These are phyloP conservation scores for Bubalus kerabau DNA, from an alignment of 2,113 vertebrate species.

Conservation along the genomic window DNA sequence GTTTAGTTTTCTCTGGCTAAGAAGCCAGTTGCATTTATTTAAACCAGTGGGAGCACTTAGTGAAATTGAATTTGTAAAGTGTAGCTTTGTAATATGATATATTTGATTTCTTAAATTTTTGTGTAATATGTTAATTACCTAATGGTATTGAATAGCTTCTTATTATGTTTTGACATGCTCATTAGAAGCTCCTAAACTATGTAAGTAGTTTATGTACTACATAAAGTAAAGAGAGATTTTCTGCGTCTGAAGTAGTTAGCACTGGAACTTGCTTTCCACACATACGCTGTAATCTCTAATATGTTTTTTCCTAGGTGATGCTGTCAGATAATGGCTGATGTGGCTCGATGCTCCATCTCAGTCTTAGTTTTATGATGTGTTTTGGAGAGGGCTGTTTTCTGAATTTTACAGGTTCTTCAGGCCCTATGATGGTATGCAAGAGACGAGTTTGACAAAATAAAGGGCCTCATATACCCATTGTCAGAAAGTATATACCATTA, in stretches of 20 bases:
- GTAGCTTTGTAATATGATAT: not conserved
- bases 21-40: conserved; percentile 31
- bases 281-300: conserved; percentile 99
- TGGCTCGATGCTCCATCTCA: conserved; percentile 93
- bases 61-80: conserved; percentile 17
- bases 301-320: conserved; percentile 98
- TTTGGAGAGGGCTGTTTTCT: conserved; percentile 95
- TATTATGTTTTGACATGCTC: conserved; percentile 3
- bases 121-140: not conserved
- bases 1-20: conserved; percentile 38
- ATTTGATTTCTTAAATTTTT: conserved; percentile 34
- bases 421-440: conserved; percentile 97
- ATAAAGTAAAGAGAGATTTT: conserved; percentile 61
- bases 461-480: conserved; percentile 82
- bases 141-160: conserved; percentile 21
- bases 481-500: conserved; percentile 78
- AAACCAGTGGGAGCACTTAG: conserved; percentile 31
- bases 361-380: conserved; percentile 98
- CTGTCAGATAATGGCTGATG: conserved; percentile 96
- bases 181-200: conserved; percentile 43
- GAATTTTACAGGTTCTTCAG: conserved; percentile 97
- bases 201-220: conserved; percentile 35
- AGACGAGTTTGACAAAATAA: conserved; percentile 85
- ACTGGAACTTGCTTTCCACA: conserved; percentile 93
- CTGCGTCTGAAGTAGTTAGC: conserved; percentile 80